Evolutionary conservation across 2,113 vertebrate genomes (phyloP), one percentile per base, ranked within the genome.

Genomic region (Hypanus sabinus): DNA sequence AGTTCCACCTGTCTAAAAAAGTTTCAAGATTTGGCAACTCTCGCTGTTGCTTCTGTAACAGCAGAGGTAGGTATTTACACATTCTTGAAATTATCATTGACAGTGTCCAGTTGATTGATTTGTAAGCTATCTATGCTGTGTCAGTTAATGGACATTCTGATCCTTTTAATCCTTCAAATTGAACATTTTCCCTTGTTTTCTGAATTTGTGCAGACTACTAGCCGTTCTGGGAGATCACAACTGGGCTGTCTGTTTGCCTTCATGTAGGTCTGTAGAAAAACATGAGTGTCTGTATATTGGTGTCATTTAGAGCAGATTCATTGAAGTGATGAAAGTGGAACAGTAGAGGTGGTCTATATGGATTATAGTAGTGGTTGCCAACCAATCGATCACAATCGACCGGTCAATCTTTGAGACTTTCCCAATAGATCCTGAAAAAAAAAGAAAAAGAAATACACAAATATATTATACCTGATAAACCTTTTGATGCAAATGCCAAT

Each of bases 21-120:
- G 30, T 99, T 99, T 95, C 97, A 97, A 94, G 97, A 98, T 94
- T 95, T 99, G 94, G 97, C 98, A 93, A 97, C 97, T 94, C 95
- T 96, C 22, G 96, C 98, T 30, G 95, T 98, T 57, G 95, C 96
- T 83, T 97, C 96, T 73, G 97, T 97, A 87, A 95, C 97, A 93
- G 96, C 97, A 4, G 98, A 99, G 96, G 99, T 99, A 96, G 95
- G 80, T 36, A 27, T 87, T 73, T 24, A 16, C 68, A 46, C 16
- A 1, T 55, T 76, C n/a, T 70, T 38, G 76, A 62, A n/a, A 65
- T 6, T 68, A 79, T 94, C 68, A 24, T 68, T 38, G 33, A 46
- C 4, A 85, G 4, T 85, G 24, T 85, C 18, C 22, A 3, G 11
- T 85, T 57, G 2, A 11, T 22, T 3, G 6, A 46, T 57, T 87